Percentiles rank a stretch among this genome's conserved stretches.
phyloP scores from a whole-genome alignment of 2,888 invertebrate genomes.

The Agonopterix heracliana region DNA sequence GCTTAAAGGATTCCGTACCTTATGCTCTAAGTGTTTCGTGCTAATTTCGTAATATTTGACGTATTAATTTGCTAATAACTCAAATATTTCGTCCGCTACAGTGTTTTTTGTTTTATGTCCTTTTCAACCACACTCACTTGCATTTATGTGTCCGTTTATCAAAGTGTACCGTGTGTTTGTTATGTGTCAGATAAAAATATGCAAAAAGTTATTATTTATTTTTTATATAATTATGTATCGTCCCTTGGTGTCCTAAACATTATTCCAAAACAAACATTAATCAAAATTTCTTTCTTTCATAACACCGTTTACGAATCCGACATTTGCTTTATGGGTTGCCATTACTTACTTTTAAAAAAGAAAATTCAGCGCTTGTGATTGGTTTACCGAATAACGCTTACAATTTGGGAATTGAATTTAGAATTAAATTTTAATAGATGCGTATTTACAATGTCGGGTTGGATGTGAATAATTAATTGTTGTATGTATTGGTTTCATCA shows the following conservation, averaged over 20 bases:
- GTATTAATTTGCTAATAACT: no score
- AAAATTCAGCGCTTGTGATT: conserved; percentile 63
- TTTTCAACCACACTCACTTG: conserved; percentile 72
- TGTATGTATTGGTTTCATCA: conserved; percentile 31
- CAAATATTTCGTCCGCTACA: conserved; percentile 49
- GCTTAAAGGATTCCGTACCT: neutral
- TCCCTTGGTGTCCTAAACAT: conserved; percentile 27
- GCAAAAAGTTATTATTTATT: no score
- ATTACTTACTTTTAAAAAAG: conserved; percentile 45
- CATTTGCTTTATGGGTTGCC: conserved; percentile 68
- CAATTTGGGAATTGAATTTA: conserved; percentile 29
- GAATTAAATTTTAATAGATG: conserved; percentile 18
- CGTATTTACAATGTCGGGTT: conserved; percentile 62
- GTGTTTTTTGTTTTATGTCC: conserved; percentile 31
- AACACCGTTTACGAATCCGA: conserved; percentile 53
- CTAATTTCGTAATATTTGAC: no score
- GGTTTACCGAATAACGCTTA: conserved; percentile 69
- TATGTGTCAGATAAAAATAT: neutral
- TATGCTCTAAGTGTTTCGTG: no score
- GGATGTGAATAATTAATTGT: conserved; percentile 38
- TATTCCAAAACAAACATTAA: conserved; percentile 21
- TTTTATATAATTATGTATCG: conserved; percentile 11
- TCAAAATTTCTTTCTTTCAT: conserved; percentile 15
- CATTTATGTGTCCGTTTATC: conserved; percentile 48
- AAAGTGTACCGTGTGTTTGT: conserved; percentile 11